Conservation (phyloP, 2,797 vertebrate genomes). For the Girardinus metallicus region DNA sequence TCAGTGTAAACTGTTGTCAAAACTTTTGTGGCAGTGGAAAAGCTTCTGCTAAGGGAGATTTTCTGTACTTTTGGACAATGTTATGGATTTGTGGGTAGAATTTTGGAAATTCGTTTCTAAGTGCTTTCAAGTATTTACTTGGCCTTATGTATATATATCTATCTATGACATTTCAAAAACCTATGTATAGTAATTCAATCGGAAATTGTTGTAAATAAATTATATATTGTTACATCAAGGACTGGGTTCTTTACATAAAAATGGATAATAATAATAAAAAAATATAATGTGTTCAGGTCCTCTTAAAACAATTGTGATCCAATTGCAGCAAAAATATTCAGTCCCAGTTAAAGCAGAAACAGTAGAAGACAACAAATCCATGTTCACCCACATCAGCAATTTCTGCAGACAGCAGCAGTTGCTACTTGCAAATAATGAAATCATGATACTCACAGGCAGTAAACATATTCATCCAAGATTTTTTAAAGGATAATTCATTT, state of each 20-base stretch:
- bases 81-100: slow-evolving; percentile 90
- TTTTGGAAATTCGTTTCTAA: slow-evolving; percentile 92
- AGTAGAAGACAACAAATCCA: background rate
- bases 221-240: slow-evolving; percentile 90
- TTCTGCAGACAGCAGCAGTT: background rate
- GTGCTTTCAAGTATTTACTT: slow-evolving; percentile 93
- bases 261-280: background rate
- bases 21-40: slow-evolving; percentile 84
- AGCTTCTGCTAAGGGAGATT: slow-evolving; percentile 78
- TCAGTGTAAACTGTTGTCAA: slow-evolving; percentile 86
- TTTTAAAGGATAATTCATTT: background rate
- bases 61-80: slow-evolving; percentile 88
- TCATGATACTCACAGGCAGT: background rate
- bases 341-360: background rate
- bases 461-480: background rate
- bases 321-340: background rate
- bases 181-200: slow-evolving; percentile 96
- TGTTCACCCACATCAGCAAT: background rate
- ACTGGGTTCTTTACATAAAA: slow-evolving; percentile 63
- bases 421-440: background rate
- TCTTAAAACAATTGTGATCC: background rate
- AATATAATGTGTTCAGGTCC: background rate
- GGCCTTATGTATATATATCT: slow-evolving; percentile 90
- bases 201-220: slow-evolving; percentile 99
- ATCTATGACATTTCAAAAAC: slow-evolving; percentile 90